Evolutionary conservation across 2,113 vertebrate species (phyloP), one percentile per base, ranked within the genome.

Genomic region (Burhinus oedicnemus): DNA sequence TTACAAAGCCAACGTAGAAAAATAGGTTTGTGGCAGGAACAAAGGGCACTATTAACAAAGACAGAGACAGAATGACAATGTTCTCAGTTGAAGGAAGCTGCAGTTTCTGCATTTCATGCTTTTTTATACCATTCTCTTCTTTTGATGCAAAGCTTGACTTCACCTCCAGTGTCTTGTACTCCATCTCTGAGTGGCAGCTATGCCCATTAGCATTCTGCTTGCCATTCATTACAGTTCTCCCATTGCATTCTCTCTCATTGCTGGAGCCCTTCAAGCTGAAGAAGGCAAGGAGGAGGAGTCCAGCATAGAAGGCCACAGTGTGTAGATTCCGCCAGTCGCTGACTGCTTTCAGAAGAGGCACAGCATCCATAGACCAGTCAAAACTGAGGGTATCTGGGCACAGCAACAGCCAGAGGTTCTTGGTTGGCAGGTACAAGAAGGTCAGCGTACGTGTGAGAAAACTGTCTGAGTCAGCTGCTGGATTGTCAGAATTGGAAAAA

Each of bases 401-500:
- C 40, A 99, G 98, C 93, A 99, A 97, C 69, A 99, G 98, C 99
- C 99, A 99, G 61, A 99, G 97, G 96, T 99, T 99, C 97, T 99
- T 98, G 64, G 99, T 98, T 36, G 99, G 99, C 87, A 99, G 97
- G 95, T 99, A 99, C 84, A 99, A 96, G 97, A 99, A 99, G 61
- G 99, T 99, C 32, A 99, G 98, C 0, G 96, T 98, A 93, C 99
- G 98, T 26, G 99, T 98, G 92, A 99, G 96, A 74, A 99, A 96
- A 70, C 98, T 99, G 36, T 99, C 98, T 0, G 99, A 99, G 95
- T 99, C 99, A 4, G 99, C 99, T 20, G 99, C 99, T 12, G 99
- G 99, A 97, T 99, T 99, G 98, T 99, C 99, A 0, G 99, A 99
- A 98, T 99, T 99, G 97, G 99, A 99, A 97, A 99, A 99, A 97